Evolutionary conservation across 2,113 vertebrate genomes (phyloP).

Genomic region (Podarcis raffonei): DNA sequence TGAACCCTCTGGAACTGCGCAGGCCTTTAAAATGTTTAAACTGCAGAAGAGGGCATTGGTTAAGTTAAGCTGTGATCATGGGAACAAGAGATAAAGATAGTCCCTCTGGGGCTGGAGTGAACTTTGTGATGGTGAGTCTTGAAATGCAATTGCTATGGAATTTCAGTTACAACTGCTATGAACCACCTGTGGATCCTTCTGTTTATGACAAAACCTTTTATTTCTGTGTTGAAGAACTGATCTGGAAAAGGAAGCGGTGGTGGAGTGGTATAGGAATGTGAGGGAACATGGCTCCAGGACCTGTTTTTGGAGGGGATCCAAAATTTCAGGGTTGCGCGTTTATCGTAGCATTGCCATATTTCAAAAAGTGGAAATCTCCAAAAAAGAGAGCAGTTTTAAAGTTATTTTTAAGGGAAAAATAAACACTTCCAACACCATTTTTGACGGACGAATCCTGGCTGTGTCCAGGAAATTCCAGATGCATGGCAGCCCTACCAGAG

Average conservation of each 20-base stretch:
- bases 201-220: not conserved
- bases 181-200: not conserved
- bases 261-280: not conserved
- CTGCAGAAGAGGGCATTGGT: not conserved
- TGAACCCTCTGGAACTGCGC: not conserved
- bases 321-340: no score
- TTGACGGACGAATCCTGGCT: no score
- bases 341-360: no score
- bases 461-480: no score
- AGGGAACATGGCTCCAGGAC: not conserved
- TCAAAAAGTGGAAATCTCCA: no score
- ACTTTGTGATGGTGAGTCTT: not conserved
- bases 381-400: no score
- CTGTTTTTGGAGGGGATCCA: not conserved
- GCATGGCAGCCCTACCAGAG: not conserved
- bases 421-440: no score
- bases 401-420: no score
- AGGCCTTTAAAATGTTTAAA: not conserved
- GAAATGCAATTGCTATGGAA: not conserved
- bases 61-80: conserved; percentile 15
- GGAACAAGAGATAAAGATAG: conserved; percentile 4
- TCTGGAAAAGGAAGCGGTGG: not conserved
- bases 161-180: not conserved
- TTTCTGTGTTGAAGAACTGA: not conserved
- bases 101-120: not conserved